phyloP scores from a whole-genome alignment of 1,140 invertebrate species.

The Atopsyche davidsoni region DNA sequence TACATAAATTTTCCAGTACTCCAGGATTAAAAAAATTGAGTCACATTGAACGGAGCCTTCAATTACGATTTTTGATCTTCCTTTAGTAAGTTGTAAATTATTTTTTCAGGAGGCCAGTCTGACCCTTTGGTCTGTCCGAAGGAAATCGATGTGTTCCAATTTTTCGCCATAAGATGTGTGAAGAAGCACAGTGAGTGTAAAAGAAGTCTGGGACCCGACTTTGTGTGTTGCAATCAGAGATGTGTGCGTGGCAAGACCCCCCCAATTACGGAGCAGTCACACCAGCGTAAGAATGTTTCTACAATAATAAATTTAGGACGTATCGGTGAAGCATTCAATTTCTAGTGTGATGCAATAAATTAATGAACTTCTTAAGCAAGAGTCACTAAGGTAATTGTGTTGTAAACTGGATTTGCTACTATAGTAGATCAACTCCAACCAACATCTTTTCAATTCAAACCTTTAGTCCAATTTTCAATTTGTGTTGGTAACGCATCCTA shows the following conservation, averaged over 20 bases:
- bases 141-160: constrained; percentile 41
- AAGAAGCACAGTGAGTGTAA: constrained; percentile 50
- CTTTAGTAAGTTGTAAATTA: too few species aligned
- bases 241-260: constrained; percentile 53
- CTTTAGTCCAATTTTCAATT: too few species aligned
- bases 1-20: not conserved
- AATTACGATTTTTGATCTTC: too few species aligned
- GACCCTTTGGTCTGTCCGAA: constrained; percentile 49
- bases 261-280: constrained; percentile 46
- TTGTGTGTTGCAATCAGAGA: constrained; percentile 51
- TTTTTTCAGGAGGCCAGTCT: too few species aligned
- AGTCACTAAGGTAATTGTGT: too few species aligned
- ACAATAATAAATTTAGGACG: not conserved
- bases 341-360: constrained; percentile 5
- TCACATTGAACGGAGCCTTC: too few species aligned
- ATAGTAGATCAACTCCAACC: too few species aligned
- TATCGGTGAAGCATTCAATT: not conserved
- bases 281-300: constrained; percentile 47
- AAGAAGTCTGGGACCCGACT: constrained; percentile 45
- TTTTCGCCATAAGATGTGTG: constrained; percentile 49
- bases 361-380: too few species aligned
- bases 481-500: too few species aligned
- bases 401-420: too few species aligned
- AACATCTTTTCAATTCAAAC: too few species aligned
- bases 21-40: too few species aligned